Percentiles rank a stretch among this genome's conserved stretches.
These are phyloP conservation scores for Esox lucius DNA, from an alignment of 2,797 vertebrate genomes.

Conservation along the genomic window DNA sequence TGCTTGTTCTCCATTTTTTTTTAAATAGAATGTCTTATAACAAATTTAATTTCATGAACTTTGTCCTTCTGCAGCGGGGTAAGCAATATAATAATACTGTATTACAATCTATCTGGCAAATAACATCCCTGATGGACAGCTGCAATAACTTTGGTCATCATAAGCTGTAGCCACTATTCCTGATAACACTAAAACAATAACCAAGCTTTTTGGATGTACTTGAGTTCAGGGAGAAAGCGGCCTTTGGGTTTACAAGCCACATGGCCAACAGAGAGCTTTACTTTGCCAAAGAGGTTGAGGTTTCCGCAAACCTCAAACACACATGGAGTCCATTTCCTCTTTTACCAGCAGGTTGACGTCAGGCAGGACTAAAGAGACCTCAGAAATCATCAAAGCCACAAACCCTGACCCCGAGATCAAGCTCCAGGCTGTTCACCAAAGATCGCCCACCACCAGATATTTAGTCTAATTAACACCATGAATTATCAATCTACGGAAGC, in stretches of 20 bases:
- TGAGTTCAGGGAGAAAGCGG: background rate
- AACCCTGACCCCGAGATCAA: conserved; percentile 4
- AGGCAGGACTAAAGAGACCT: conserved; percentile 21
- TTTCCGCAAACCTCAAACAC: conserved; percentile 22
- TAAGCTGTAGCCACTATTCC: background rate
- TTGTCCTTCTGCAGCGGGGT: no score
- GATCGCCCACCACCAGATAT: conserved; percentile 9
- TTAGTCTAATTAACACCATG: conserved; percentile 15
- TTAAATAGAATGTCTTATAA: no score
- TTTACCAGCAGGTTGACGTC: conserved; percentile 17
- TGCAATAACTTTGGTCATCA: background rate
- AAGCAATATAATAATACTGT: no score
- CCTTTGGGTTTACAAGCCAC: conserved; percentile 3
- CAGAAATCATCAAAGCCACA: conserved; percentile 18
- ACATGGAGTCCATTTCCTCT: conserved; percentile 33
- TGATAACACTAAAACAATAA: background rate
- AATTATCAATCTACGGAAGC: conserved; percentile 11
- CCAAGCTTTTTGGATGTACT: background rate
- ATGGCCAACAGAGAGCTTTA: conserved; percentile 2
- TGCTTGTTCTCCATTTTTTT: no score
- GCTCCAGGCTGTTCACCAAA: conserved; percentile 1
- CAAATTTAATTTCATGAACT: no score
- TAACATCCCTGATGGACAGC: no score
- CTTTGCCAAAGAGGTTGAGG: conserved; percentile 8
- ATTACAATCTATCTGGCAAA: no score